phyloP scores from a whole-genome alignment of 2,797 vertebrate genomes.

The Psittacula derbiana region DNA sequence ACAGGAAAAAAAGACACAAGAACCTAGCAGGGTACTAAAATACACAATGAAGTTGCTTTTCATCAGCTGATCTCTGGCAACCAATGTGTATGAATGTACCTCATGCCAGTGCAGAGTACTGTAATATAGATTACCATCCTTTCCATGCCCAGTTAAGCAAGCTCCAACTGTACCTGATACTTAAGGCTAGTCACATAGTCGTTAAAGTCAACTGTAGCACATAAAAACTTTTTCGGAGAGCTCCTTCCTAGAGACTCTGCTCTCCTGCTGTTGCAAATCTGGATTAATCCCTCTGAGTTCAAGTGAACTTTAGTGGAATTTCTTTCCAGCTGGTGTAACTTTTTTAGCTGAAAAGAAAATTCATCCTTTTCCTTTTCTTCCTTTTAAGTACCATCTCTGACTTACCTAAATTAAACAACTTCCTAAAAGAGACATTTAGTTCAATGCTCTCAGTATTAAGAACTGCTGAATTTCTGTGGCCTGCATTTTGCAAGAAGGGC shows the following conservation, averaged over 20 bases:
- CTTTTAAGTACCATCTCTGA: background rate
- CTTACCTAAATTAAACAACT: background rate
- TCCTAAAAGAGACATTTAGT: background rate
- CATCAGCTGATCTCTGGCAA: background rate
- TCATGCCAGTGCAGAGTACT: background rate
- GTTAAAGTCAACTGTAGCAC: background rate
- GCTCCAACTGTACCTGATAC: background rate
- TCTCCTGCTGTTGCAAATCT: background rate
- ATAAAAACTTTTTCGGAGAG: background rate
- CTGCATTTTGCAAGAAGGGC: background rate
- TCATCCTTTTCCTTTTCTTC: background rate
- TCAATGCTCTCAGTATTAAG: background rate
- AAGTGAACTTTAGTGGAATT: background rate
- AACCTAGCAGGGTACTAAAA: background rate
- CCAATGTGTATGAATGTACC: background rate
- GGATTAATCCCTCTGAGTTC: background rate
- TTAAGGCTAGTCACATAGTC: background rate
- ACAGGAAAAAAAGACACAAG: background rate
- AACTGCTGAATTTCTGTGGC: background rate
- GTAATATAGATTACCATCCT: background rate
- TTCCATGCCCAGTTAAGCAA: background rate
- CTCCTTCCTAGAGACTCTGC: background rate
- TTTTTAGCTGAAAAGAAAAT: background rate
- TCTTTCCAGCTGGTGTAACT: background rate
- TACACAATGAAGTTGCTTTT: background rate